Evolutionary conservation across 2,797 vertebrate species (phyloP).

Genomic region (Pitangus sulphuratus): DNA sequence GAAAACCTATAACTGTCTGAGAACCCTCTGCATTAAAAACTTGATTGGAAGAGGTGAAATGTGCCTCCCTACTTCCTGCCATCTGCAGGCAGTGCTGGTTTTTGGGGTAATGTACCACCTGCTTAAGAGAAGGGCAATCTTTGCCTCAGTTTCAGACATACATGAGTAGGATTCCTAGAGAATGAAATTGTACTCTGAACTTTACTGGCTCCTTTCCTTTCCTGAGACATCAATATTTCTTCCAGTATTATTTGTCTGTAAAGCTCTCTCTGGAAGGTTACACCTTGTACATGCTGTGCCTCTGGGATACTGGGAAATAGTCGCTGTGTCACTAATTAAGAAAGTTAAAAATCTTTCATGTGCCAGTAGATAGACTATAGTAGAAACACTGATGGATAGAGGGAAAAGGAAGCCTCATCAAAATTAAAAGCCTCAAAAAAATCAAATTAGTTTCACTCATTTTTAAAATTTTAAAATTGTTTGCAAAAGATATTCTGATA

Average conservation of each 20-base stretch:
- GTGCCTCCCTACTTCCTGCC: neutral
- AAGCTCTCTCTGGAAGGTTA: neutral
- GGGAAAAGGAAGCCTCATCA: neutral
- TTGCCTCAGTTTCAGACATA: neutral
- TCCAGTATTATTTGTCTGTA: neutral
- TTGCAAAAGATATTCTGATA: neutral
- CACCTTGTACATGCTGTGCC: neutral
- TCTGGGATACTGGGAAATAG: neutral
- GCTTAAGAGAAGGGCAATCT: neutral
- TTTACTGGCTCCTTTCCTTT: neutral
- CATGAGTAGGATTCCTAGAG: neutral
- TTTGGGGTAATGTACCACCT: fast-evolving
- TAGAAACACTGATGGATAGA: neutral
- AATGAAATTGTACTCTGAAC: neutral
- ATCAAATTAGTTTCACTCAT: neutral
- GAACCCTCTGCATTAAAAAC: neutral
- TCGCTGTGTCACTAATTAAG: neutral
- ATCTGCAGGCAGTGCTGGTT: neutral
- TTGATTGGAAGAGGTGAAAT: neutral
- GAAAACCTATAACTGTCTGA: neutral
- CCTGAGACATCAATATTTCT: neutral
- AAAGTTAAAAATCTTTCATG: neutral
- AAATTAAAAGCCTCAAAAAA: neutral
- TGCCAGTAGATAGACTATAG: neutral
- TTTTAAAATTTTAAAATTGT: neutral